Percentiles rank a stretch among this genome's conserved stretches.
Conservation (phyloP, 2,113 vertebrate species). For the Picathartes gymnocephalus region DNA sequence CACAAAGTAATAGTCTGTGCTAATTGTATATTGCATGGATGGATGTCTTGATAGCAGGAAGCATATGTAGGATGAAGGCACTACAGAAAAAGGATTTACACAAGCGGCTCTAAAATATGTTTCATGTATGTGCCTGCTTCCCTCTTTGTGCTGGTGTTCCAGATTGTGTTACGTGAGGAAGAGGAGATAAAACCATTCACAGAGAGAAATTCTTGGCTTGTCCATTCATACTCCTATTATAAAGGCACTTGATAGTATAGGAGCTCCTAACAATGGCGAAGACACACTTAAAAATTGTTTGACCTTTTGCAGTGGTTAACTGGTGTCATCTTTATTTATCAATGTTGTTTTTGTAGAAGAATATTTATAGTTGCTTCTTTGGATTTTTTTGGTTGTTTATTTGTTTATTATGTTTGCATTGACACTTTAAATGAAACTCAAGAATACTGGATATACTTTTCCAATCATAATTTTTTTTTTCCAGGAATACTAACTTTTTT, state of each 20-base stretch:
- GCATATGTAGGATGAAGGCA: background rate
- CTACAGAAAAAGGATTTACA: background rate
- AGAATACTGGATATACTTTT: background rate
- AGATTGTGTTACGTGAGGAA: background rate
- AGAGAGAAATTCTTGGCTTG: background rate
- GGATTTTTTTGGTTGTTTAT: background rate
- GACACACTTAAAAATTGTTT: background rate
- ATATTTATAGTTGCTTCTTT: background rate
- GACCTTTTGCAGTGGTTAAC: background rate
- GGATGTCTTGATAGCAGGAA: background rate
- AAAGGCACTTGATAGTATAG: background rate
- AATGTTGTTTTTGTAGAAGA: background rate
- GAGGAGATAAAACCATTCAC: background rate
- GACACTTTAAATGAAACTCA: background rate
- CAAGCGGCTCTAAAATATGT: background rate
- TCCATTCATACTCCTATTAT: background rate
- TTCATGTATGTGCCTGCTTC: background rate
- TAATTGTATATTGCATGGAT: background rate
- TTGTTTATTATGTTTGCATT: background rate
- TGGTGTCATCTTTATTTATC: background rate
- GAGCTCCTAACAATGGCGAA: background rate
- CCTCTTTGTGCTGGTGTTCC: fast-evolving
- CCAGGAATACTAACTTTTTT: background rate
- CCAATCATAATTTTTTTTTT: background rate
- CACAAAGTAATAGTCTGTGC: background rate